Evolutionary conservation across 2,888 invertebrate species (phyloP).

Genomic region (Heliconius ethilla): DNA sequence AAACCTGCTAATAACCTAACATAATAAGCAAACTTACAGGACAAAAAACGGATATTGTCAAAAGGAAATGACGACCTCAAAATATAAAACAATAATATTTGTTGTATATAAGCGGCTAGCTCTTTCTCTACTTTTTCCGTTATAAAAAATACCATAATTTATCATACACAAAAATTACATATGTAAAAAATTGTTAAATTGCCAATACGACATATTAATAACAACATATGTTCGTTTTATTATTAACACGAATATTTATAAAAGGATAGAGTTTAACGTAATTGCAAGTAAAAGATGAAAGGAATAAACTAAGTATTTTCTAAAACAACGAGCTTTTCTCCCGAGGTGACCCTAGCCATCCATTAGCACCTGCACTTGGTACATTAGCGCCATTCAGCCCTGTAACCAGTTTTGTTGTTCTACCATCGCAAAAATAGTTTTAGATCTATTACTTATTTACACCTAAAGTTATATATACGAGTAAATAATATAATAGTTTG

Average conservation of each 20-base stretch:
- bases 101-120: no score
- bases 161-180: no score
- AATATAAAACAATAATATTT: no score
- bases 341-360: conserved; percentile 19
- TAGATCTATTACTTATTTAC: neutral
- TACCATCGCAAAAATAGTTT: conserved; percentile 6
- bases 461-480: neutral
- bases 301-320: conserved; percentile 10
- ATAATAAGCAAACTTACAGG: no score
- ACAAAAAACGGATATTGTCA: no score
- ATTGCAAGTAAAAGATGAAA: conserved; percentile 1
- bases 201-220: neutral
- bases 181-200: no score
- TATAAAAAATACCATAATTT: no score
- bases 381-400: conserved; percentile 19
- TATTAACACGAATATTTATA: neutral
- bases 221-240: neutral
- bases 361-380: conserved; percentile 28
- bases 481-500: neutral
- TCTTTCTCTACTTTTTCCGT: no score
- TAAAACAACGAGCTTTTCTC: conserved; percentile 16
- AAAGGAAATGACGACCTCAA: no score
- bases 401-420: conserved; percentile 16
- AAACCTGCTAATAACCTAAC: no score
- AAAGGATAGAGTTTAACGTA: neutral